Percentiles rank a stretch among this genome's conserved stretches.
Evolutionary conservation across 2,113 vertebrate genomes (phyloP).

Genomic region (Nettapus auritus): DNA sequence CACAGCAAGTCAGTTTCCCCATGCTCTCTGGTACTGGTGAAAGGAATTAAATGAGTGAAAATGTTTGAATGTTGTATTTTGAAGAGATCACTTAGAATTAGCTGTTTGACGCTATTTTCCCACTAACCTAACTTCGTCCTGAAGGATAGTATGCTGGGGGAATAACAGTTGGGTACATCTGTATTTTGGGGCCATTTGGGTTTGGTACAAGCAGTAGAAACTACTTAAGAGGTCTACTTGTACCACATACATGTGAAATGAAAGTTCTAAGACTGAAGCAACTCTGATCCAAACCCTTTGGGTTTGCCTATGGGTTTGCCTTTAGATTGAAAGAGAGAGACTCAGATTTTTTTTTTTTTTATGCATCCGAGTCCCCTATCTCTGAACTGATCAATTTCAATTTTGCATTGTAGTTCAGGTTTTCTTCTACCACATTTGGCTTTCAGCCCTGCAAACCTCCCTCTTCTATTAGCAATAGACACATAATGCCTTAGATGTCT

Average conservation of each 20-base stretch:
- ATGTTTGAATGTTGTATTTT: too few relatives aligned
- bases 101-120: background rate
- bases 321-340: background rate
- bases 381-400: background rate
- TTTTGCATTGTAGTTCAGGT: background rate
- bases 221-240: background rate
- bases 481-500: background rate
- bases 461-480: background rate
- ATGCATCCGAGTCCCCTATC: background rate
- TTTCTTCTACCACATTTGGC: background rate
- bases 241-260: background rate
- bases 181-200: background rate
- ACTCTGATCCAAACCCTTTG: background rate
- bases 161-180: background rate
- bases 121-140: background rate
- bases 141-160: background rate
- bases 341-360: background rate
- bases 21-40: background rate
- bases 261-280: background rate
- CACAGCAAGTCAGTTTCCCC: background rate
- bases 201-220: background rate
- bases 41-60: background rate
- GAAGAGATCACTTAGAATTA: background rate
- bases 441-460: background rate
- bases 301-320: background rate